Evolutionary conservation across 2,113 vertebrate genomes (phyloP), one percentile per base, ranked within the genome.

Genomic region (Microcebus lehilahytsara): DNA sequence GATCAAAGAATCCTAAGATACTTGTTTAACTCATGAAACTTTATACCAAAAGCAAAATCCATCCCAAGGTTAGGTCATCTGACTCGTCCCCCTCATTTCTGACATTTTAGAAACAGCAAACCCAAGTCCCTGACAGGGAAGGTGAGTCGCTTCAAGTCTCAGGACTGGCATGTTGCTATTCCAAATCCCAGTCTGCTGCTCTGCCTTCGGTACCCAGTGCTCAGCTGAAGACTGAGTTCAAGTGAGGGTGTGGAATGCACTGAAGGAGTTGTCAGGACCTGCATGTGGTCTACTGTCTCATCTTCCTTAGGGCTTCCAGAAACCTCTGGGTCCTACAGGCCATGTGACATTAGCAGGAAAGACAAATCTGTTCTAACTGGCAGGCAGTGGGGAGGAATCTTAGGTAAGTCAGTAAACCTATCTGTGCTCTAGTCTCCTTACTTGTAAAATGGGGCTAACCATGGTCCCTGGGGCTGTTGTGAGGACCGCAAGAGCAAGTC

Each of bases 221-320:
- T 67, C 42, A 12, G 16, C 64, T 46, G 83, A 58, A 71, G 34
- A 32, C 9, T 46, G 95, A 84, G 60, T 72, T 84, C 51, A 49
- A 20, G 86, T 0, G 10, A 34, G 30, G 23, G 2, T 11, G 23
- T 46, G n/a, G 22, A n/a, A 14, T 12, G 16, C 1, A 1, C 27
- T 58, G 20, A 23, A 53, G 56, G 67, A 42, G 23, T 49, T 58
- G 19, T 74, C 6, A 40, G 51, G 64, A 88, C 42, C 27, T 42
- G 9, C 8, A 11, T 0, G 0, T 4, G 46, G 34, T 46, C 30
- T 86, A 53, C 30, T 77, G 46, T 46, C 79, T 34, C 27, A 8
- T 9, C 40, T 69, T 84, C 60, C 67, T 83, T 37, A 22, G 60
- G 40, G 4, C 58, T 6, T 88, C 56, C 5, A 9, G 16, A 16